Evolutionary conservation across 2,888 invertebrate species (phyloP).

Genomic region (Archaeoteleia sp.): DNA sequence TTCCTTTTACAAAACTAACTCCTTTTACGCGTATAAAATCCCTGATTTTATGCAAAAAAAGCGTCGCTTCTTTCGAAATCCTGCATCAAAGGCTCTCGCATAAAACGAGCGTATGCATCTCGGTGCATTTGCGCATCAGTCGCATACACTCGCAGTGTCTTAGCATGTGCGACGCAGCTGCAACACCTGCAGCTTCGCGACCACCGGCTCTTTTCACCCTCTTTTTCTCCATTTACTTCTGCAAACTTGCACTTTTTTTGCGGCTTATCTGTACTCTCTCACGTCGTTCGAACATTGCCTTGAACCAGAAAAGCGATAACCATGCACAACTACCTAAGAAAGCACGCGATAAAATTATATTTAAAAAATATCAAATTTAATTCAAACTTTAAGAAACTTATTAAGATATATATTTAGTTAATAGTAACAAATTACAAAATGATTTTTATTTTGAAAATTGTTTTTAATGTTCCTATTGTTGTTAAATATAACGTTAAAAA

Average conservation of each 20-base stretch:
- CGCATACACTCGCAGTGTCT: constrained; percentile 16
- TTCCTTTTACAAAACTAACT: too few relatives aligned
- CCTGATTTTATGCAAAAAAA: too few relatives aligned
- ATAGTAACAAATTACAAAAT: too few relatives aligned
- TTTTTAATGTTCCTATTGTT: too few relatives aligned
- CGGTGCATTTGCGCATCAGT: constrained; percentile 31
- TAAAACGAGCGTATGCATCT: constrained; percentile 36
- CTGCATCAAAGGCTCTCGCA: too few relatives aligned
- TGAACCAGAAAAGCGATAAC: not conserved
- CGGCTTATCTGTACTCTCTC: constrained; percentile 32
- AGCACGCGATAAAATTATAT: constrained; percentile 9
- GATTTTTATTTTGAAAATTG: too few relatives aligned
- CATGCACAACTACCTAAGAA: constrained; percentile 27
- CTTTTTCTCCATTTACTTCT: constrained; percentile 38
- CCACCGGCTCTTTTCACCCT: constrained; percentile 39
- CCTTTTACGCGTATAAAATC: too few relatives aligned
- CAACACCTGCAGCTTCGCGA: constrained; percentile 56
- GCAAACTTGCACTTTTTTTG: constrained; percentile 50
- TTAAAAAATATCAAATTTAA: constrained; percentile 2
- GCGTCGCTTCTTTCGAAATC: constrained; percentile 19
- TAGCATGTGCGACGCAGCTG: constrained; percentile 49
- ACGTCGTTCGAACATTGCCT: constrained; percentile 36
- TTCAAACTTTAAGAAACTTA: not conserved
- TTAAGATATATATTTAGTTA: too few relatives aligned
- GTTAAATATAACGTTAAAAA: too few relatives aligned